A percentile compares a stretch with the other conserved stretches of the same genome.
phyloP scores from a whole-genome alignment of 2,113 vertebrate species.

The Scatophagus argus region DNA sequence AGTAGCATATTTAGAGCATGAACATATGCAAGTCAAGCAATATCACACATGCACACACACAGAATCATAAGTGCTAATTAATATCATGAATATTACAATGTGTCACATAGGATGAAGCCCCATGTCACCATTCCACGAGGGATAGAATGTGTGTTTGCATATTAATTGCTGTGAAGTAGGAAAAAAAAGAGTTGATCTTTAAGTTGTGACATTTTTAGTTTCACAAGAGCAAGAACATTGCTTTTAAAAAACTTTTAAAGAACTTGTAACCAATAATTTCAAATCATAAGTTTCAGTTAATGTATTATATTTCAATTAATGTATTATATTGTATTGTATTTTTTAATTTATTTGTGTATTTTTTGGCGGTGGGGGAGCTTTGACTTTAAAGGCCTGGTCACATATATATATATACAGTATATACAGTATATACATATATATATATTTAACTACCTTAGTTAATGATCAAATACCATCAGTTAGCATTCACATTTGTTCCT shows the following conservation, averaged over 20 bases:
- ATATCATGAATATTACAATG: constrained; percentile 55
- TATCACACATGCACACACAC: constrained; percentile 9
- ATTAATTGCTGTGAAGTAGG: not conserved
- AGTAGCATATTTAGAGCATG: not conserved
- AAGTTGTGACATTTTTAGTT: not conserved
- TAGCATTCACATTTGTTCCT: too few relatives aligned
- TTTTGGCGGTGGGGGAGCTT: too few relatives aligned
- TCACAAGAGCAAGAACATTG: not conserved
- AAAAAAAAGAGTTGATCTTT: not conserved
- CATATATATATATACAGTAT: too few relatives aligned
- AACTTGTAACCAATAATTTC: not conserved
- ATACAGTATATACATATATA: too few relatives aligned
- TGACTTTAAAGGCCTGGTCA: not conserved
- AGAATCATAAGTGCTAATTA: constrained; percentile 37
- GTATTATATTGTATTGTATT: too few relatives aligned
- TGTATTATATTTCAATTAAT: too few relatives aligned
- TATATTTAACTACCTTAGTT: too few relatives aligned
- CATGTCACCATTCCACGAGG: not conserved
- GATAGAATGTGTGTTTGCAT: constrained; percentile 9
- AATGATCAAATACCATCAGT: too few relatives aligned
- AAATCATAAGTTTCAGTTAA: too few relatives aligned
- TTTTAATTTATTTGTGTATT: too few relatives aligned
- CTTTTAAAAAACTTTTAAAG: not conserved
- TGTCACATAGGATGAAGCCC: constrained; percentile 20
- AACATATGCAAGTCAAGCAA: constrained; percentile 1